A percentile compares a stretch with the other conserved stretches of the same genome.
Conservation (phyloP, 2,888 invertebrate species). For the Dryocosmus kuriphilus region DNA sequence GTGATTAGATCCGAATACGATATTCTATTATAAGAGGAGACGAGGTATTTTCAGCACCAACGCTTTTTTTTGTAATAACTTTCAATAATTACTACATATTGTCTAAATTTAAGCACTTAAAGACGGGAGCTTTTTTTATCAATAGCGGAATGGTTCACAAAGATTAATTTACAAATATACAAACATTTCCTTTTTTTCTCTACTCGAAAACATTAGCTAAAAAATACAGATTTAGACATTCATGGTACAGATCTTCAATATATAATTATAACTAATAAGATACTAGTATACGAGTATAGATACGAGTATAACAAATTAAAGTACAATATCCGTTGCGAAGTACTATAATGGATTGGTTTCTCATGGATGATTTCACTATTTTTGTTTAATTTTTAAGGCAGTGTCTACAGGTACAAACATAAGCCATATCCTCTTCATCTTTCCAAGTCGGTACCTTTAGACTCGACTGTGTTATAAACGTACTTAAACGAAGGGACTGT, state of each 20-base stretch:
- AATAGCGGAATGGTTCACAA: background rate
- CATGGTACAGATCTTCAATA: background rate
- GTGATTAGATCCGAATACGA: background rate
- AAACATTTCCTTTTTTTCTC: background rate
- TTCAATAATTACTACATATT: conserved; percentile 6
- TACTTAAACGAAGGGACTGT: too few species aligned
- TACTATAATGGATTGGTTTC: too few species aligned
- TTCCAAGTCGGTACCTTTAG: too few species aligned
- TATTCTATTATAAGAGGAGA: background rate
- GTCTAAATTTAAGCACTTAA: conserved; percentile 18
- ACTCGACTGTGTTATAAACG: too few species aligned
- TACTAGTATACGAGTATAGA: too few species aligned
- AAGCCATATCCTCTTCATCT: too few species aligned
- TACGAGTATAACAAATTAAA: background rate
- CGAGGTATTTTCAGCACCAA: background rate
- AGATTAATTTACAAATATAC: background rate
- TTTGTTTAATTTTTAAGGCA: too few species aligned
- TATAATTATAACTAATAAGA: too few species aligned
- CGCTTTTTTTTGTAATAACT: background rate
- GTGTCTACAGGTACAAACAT: too few species aligned
- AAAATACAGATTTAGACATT: background rate
- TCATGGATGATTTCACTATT: too few species aligned
- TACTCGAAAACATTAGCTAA: background rate
- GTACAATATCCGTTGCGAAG: background rate
- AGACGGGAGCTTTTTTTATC: background rate